These are phyloP conservation scores for Emberiza fucata DNA, from an alignment of 2,113 vertebrate species.

Conservation along the genomic window DNA sequence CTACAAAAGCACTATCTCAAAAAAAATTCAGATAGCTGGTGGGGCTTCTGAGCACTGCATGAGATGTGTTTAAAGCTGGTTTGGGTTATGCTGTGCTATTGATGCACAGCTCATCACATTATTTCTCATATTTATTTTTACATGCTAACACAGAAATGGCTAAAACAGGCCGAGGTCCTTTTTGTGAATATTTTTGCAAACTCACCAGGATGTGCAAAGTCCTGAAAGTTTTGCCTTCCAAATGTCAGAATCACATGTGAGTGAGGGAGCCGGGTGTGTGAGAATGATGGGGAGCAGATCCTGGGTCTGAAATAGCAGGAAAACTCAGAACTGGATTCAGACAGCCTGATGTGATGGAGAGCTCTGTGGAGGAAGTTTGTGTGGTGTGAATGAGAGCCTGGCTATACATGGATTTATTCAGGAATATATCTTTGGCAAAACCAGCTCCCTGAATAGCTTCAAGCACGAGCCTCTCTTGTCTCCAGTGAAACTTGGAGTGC, in stretches of 20 bases:
- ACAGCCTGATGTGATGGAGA: background rate
- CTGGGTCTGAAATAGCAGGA: background rate
- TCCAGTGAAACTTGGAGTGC: background rate
- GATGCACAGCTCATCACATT: background rate
- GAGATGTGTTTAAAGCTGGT: background rate
- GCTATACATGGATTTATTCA: background rate
- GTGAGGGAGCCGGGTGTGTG: background rate
- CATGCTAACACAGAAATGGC: background rate
- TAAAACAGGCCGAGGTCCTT: background rate
- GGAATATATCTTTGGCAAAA: background rate
- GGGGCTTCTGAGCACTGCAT: background rate
- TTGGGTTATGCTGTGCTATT: background rate
- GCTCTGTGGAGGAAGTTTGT: background rate
- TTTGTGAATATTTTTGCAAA: background rate
- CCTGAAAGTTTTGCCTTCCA: background rate
- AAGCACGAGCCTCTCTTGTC: background rate
- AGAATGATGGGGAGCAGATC: background rate
- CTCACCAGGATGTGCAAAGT: background rate
- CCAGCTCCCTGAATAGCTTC: background rate
- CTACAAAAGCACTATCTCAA: background rate
- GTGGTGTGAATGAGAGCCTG: slow-evolving; percentile 1
- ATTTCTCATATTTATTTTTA: background rate
- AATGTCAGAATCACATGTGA: background rate
- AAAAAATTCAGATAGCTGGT: background rate
- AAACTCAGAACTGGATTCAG: background rate